phyloP scores from a whole-genome alignment of 2,888 invertebrate genomes.

The Tolmerus cingulatus region DNA sequence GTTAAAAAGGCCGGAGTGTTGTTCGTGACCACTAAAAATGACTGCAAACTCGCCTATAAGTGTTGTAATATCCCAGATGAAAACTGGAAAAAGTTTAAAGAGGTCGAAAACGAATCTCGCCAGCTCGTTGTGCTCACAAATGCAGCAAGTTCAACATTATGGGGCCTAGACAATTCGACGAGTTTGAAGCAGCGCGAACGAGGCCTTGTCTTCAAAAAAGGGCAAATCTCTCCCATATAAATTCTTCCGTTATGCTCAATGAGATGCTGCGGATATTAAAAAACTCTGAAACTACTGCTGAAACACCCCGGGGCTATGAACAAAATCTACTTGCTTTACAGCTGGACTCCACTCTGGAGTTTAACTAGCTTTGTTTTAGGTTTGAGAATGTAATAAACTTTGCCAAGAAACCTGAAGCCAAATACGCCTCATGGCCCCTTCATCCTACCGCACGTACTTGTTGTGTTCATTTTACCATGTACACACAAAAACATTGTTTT shows the following conservation, averaged over 20 bases:
- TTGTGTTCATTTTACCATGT: constrained; percentile 14
- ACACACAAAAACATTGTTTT: constrained; percentile 30
- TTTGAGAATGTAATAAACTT: constrained; percentile 33
- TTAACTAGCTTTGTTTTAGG: neutral
- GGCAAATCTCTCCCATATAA: neutral
- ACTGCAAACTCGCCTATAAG: neutral
- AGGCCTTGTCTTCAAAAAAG: neutral
- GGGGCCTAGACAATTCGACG: neutral
- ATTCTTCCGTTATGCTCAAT: neutral
- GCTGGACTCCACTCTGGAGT: neutral
- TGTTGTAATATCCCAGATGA: neutral
- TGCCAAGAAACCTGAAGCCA: constrained; percentile 22
- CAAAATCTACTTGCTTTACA: neutral
- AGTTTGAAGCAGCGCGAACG: neutral
- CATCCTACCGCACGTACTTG: neutral
- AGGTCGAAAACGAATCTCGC: neutral
- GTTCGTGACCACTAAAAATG: neutral
- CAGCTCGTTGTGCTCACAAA: neutral
- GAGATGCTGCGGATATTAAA: neutral
- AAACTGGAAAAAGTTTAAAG: neutral
- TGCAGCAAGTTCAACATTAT: neutral
- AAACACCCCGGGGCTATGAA: neutral
- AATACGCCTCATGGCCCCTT: neutral
- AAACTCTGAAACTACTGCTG: neutral
- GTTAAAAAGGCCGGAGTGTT: neutral